Percentiles rank a stretch among this genome's conserved stretches.
These are phyloP conservation scores for Microchrysa polita DNA, from an alignment of 2,888 invertebrate genomes.

Conservation along the genomic window DNA sequence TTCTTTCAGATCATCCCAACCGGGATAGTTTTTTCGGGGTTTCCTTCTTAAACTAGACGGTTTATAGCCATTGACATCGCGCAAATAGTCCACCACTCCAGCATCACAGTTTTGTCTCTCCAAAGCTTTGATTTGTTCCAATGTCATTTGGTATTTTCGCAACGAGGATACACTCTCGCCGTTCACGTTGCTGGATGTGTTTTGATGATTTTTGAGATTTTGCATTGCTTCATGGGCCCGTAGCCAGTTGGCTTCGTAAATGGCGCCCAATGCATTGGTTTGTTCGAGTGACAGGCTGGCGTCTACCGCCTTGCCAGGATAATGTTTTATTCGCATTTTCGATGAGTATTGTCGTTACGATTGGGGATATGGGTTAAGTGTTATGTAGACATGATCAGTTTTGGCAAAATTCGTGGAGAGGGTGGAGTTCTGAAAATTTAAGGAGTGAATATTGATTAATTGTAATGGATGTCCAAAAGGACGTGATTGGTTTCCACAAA, in stretches of 20 bases:
- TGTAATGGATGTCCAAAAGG: too few species aligned
- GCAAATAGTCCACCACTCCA: slow-evolving; percentile 67
- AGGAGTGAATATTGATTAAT: too few species aligned
- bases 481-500: too few species aligned
- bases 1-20: slow-evolving; percentile 67
- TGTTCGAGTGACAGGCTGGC: slow-evolving; percentile 75
- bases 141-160: slow-evolving; percentile 71
- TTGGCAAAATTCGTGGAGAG: too few species aligned
- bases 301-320: slow-evolving; percentile 83
- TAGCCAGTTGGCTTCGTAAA: slow-evolving; percentile 87
- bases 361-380: too few species aligned
- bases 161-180: slow-evolving; percentile 62
- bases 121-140: slow-evolving; percentile 66
- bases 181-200: slow-evolving; percentile 44
- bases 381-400: too few species aligned
- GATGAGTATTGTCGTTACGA: too few species aligned
- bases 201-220: slow-evolving; percentile 16
- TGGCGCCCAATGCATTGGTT: slow-evolving; percentile 76
- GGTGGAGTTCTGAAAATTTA: too few species aligned
- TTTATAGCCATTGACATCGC: slow-evolving; percentile 71
- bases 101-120: slow-evolving; percentile 64
- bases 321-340: slow-evolving; percentile 85
- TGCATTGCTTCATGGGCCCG: slow-evolving; percentile 68
- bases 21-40: slow-evolving; percentile 68
- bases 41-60: slow-evolving; percentile 70